These are phyloP conservation scores for Coenonympha glycerion DNA, from an alignment of 2,888 invertebrate species.

Conservation along the genomic window DNA sequence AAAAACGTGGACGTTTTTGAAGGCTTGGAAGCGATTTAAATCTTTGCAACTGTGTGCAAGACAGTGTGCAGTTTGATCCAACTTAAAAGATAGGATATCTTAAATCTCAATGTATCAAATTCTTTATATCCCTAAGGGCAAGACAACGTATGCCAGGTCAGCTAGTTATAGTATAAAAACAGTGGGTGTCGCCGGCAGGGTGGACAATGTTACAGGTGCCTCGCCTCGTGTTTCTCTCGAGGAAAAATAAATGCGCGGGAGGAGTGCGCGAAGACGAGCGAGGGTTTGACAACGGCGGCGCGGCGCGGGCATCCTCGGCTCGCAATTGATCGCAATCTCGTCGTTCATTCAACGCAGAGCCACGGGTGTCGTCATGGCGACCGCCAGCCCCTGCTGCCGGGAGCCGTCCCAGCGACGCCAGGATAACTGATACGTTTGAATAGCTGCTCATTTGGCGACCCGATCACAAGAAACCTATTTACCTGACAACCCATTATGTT, in stretches of 20 bases:
- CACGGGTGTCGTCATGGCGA: constrained; percentile 63
- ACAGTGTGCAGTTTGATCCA: no score
- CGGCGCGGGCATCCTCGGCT: constrained; percentile 50
- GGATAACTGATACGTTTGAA: constrained; percentile 37
- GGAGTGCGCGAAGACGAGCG: constrained; percentile 37
- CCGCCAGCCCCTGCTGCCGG: constrained; percentile 59
- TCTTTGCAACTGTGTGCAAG: no score
- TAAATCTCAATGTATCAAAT: no score
- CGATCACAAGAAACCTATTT: constrained; percentile 19
- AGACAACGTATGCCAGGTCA: no score
- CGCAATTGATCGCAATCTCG: constrained; percentile 62
- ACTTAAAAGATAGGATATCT: no score
- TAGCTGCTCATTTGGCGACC: constrained; percentile 29
- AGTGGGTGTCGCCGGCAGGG: background rate
- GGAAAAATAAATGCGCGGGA: constrained; percentile 34
- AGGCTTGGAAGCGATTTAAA: no score
- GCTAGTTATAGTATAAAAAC: background rate
- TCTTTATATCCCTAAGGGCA: no score
- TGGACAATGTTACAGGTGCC: background rate
- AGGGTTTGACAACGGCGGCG: constrained; percentile 33
- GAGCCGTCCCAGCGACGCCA: constrained; percentile 53
- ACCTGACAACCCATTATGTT: background rate
- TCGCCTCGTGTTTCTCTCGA: constrained; percentile 1
- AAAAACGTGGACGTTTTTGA: no score
- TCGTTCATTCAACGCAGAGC: constrained; percentile 42